Conservation (phyloP, 2,888 invertebrate genomes). For the Electrophaes corylata region DNA sequence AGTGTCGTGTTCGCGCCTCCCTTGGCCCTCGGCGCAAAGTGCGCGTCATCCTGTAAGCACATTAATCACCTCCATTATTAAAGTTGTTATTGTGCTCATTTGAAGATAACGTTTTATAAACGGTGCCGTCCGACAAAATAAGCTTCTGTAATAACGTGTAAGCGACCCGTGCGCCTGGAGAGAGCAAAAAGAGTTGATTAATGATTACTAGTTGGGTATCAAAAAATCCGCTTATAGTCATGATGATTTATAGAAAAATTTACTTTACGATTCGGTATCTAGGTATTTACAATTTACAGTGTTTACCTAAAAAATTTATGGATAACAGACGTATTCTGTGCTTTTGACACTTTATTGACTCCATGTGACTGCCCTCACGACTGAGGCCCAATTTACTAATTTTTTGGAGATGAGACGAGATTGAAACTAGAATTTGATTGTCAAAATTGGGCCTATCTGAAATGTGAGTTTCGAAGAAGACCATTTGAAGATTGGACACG, state of each 20-base stretch:
- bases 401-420: too few relatives aligned
- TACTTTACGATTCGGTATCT: too few relatives aligned
- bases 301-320: too few relatives aligned
- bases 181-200: constrained; percentile 71
- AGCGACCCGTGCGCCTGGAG: constrained; percentile 57
- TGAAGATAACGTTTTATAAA: constrained; percentile 83
- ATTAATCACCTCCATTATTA: constrained; percentile 83
- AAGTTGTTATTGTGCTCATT: constrained; percentile 83
- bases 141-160: constrained; percentile 81
- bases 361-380: too few relatives aligned
- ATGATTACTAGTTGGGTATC: constrained; percentile 49
- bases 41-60: constrained; percentile 81
- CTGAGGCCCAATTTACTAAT: too few relatives aligned
- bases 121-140: constrained; percentile 82
- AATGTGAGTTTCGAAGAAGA: too few relatives aligned
- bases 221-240: constrained; percentile 48
- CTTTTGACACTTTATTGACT: too few relatives aligned
- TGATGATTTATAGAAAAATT: constrained; percentile 34
- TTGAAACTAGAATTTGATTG: too few relatives aligned
- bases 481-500: too few relatives aligned
- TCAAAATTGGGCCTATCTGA: too few relatives aligned
- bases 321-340: too few relatives aligned
- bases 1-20: constrained; percentile 73
- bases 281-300: too few relatives aligned
- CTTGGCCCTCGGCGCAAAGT: constrained; percentile 66